Evolutionary conservation across 2,888 invertebrate genomes (phyloP).

Genomic region (Iphiclides podalirius): DNA sequence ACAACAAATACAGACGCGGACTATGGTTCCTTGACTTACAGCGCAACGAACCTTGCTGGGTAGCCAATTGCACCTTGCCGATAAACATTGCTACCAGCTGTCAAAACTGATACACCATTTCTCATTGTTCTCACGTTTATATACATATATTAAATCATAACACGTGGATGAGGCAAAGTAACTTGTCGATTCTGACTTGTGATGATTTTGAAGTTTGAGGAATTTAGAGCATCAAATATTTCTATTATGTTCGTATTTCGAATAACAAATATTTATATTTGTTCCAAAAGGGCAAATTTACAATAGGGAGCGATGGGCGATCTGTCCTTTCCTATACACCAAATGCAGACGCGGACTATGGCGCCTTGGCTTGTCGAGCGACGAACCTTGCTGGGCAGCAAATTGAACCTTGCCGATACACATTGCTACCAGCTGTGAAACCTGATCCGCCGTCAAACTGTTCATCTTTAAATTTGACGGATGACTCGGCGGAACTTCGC

Average conservation of each 20-base stretch:
- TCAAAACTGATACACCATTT: slow-evolving; percentile 88
- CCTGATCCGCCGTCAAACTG: slow-evolving; percentile 90
- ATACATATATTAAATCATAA: too few species aligned
- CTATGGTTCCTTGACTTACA: slow-evolving; percentile 88
- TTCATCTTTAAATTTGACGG: slow-evolving; percentile 87
- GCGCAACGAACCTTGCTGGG: slow-evolving; percentile 86
- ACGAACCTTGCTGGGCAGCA: slow-evolving; percentile 87
- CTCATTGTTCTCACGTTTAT: slow-evolving; percentile 90
- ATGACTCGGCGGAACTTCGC: slow-evolving; percentile 86
- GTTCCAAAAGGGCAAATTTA: slow-evolving; percentile 72
- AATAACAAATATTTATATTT: slow-evolving; percentile 1
- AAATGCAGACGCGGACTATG: slow-evolving; percentile 87
- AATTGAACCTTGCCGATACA: slow-evolving; percentile 86
- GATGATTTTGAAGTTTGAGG: too few species aligned
- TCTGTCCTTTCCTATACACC: slow-evolving; percentile 89
- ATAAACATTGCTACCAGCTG: slow-evolving; percentile 87
- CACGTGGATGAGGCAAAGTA: too few species aligned
- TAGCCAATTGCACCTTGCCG: slow-evolving; percentile 87
- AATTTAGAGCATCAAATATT: too few species aligned
- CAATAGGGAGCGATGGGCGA: slow-evolving; percentile 70
- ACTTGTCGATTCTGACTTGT: too few species aligned
- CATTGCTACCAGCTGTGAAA: slow-evolving; percentile 87
- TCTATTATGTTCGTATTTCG: too few species aligned
- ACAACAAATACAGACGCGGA: slow-evolving; percentile 87
- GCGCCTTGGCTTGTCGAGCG: slow-evolving; percentile 87